Evolutionary conservation across 2,888 invertebrate species (phyloP).

Genomic region (Hypomecis punctinalis): DNA sequence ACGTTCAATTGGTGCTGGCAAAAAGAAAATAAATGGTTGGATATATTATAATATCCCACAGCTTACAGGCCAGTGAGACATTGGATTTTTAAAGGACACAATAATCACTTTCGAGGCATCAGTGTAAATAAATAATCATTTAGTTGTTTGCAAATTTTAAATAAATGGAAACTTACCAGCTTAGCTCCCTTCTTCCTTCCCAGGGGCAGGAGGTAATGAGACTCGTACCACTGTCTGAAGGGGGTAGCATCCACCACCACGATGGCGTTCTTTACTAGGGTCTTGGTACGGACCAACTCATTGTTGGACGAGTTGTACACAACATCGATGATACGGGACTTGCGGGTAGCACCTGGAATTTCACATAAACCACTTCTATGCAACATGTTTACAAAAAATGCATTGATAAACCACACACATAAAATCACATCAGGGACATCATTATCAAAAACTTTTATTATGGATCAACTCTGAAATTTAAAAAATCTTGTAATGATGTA

Average conservation of each 20-base stretch:
- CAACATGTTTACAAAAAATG: too few species aligned
- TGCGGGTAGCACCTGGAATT: constrained; percentile 92
- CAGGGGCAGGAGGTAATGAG: constrained; percentile 97
- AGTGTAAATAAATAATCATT: neutral
- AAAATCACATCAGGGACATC: too few species aligned
- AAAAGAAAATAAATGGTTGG: too few species aligned
- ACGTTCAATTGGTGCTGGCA: too few species aligned
- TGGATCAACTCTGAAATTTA: too few species aligned
- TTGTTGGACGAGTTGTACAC: constrained; percentile 99
- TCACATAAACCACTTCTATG: neutral
- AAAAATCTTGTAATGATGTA: too few species aligned
- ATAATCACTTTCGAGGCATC: neutral
- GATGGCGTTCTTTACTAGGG: constrained; percentile 99
- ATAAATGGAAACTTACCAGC: constrained; percentile 86
- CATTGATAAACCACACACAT: too few species aligned
- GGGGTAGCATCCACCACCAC: constrained; percentile 99
- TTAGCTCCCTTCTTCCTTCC: constrained; percentile 99
- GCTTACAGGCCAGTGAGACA: too few species aligned
- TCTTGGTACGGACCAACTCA: constrained; percentile 99
- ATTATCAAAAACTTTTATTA: too few species aligned
- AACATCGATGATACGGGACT: constrained; percentile 99
- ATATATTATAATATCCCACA: too few species aligned
- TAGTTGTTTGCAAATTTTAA: neutral
- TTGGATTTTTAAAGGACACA: too few species aligned
- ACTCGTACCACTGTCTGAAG: constrained; percentile 99